phyloP scores from a whole-genome alignment of 1,140 invertebrate genomes.

The Aphis craccivora region DNA sequence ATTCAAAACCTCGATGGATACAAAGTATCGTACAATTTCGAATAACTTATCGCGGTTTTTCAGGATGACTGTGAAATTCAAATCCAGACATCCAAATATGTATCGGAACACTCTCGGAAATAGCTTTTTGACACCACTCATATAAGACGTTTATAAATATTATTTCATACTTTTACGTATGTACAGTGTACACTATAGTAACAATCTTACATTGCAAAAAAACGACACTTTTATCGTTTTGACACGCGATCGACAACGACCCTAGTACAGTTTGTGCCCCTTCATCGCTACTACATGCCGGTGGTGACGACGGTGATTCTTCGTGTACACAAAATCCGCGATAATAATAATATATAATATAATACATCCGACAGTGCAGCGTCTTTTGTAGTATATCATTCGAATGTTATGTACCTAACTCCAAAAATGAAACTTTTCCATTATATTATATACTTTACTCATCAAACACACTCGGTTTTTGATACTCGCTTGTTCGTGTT shows the following conservation, averaged over 20 bases:
- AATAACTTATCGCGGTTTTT: not conserved
- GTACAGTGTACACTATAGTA: no score
- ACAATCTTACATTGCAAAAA: not conserved
- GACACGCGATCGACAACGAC: not conserved
- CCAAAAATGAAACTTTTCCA: not conserved
- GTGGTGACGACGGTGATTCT: not conserved
- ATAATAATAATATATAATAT: not conserved
- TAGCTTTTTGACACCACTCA: not conserved
- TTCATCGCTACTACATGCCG: not conserved
- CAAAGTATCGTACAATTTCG: not conserved
- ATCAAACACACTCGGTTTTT: constrained; percentile 20
- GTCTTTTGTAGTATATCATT: not conserved
- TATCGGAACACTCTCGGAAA: not conserved
- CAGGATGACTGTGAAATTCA: not conserved
- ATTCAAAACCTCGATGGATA: not conserved
- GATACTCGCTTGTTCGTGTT: not conserved
- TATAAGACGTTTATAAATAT: not conserved
- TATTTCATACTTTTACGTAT: not conserved
- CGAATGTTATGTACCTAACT: not conserved
- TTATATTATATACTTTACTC: not conserved
- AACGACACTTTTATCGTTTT: not conserved
- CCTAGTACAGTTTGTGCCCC: not conserved
- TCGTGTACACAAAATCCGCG: not conserved
- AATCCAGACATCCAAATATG: not conserved
- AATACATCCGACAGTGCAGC: not conserved